These are phyloP conservation scores for Sinohyriopsis cumingii DNA, from an alignment of 2,888 invertebrate genomes.

Conservation along the genomic window DNA sequence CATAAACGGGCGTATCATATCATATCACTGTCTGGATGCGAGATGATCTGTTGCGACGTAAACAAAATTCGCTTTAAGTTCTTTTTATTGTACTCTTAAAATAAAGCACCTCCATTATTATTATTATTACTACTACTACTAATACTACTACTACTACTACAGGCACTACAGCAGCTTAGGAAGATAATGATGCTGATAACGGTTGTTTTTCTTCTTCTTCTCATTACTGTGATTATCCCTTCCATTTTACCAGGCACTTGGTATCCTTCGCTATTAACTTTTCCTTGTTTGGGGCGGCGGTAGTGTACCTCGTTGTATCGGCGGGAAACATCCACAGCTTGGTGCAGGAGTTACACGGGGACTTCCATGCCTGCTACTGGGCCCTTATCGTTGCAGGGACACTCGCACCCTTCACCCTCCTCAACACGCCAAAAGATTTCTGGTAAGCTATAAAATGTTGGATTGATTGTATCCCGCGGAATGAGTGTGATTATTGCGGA, in stretches of 20 bases:
- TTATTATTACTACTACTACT: no score
- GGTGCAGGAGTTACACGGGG: constrained; percentile 74
- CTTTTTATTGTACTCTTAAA: no score
- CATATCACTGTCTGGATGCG: no score
- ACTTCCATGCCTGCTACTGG: constrained; percentile 87
- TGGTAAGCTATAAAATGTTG: constrained; percentile 79
- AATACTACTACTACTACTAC: no score
- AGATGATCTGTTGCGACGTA: no score
- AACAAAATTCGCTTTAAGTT: no score
- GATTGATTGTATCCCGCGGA: no score
- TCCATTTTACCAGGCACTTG: constrained; percentile 56
- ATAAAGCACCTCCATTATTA: no score
- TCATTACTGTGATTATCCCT: no score
- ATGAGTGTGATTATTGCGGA: no score
- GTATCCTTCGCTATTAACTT: constrained; percentile 79
- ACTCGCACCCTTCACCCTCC: constrained; percentile 87
- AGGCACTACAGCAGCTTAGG: not conserved
- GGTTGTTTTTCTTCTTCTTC: not conserved
- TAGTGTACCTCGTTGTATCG: constrained; percentile 79
- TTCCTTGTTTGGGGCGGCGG: constrained; percentile 79
- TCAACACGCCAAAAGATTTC: constrained; percentile 93
- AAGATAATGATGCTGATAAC: constrained; percentile 13
- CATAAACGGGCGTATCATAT: no score
- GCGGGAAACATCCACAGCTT: constrained; percentile 83
- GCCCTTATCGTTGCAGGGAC: constrained; percentile 82